Evolutionary conservation across 2,113 vertebrate genomes (phyloP), one percentile per base, ranked within the genome.

Genomic region (Micromys minutus): DNA sequence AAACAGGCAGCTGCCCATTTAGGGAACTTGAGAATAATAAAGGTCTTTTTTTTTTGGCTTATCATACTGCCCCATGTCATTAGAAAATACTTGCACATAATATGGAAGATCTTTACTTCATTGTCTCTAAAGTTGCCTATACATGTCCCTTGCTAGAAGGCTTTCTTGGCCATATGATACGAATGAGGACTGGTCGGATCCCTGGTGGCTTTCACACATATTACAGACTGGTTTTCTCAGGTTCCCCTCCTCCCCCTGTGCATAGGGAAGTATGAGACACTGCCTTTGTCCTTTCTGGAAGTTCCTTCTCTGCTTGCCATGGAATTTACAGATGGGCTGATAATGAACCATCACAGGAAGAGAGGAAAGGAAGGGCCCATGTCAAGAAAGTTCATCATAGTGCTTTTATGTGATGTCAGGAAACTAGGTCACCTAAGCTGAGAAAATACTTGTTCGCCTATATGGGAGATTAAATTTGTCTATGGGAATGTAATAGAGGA

Each of bases 231-330:
- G 34, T 36, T 50, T 8, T 67, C 19, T 92, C 13, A 69, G 29
- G 7, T 11, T 11, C 50, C 7, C 5, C 50, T 52, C 50, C 50
- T 52, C 0, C 0, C 29, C 2, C 36, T n/a, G 31, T 83, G 12
- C 11, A 24, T 55, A 45, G 86, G 63, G 71, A 95, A 93, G 42
- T n/a, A 19, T 2, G 50, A 71, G 16, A 50, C 13, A 65, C 1
- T 80, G 4, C 3, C 8, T 0, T 81, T 39, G 45, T 4, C 22
- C 3, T 36, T 36, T 72, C 17, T 11, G 34, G 4, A 2, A 11
- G 36, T 17, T 55, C 4, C 42, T 24, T 36, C 4, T 59, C 45
- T 47, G 7, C 86, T 67, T 69, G 21, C 6, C 11, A 22, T 24
- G 36, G 76, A 77, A n/a, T 89, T 1, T 21, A 16, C 55, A 79